Percentiles rank a stretch among this genome's conserved stretches.
phyloP scores from a whole-genome alignment of 2,113 vertebrate genomes.

The Geococcyx californianus region DNA sequence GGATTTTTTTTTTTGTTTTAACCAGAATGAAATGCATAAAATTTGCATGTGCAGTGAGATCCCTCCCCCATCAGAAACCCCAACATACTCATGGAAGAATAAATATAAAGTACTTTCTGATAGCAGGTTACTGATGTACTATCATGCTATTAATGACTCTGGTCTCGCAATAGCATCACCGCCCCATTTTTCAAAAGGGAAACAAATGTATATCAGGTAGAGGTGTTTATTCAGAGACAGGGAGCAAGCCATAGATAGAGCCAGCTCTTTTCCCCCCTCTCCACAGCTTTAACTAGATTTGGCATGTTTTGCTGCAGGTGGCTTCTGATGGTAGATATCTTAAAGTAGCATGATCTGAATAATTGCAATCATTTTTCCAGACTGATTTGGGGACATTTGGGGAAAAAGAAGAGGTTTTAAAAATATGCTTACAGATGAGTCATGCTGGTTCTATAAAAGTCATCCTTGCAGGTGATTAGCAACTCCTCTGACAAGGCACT shows the following conservation, averaged over 20 bases:
- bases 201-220: neutral
- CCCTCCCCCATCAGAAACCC: neutral
- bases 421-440: slow-evolving; percentile 59
- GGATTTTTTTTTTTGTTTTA: no score
- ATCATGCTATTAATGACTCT: neutral
- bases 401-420: slow-evolving; percentile 58
- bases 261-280: neutral
- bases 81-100: neutral
- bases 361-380: slow-evolving; percentile 60
- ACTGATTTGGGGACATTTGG: slow-evolving; percentile 39
- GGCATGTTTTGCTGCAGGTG: slow-evolving; percentile 31
- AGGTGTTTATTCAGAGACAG: neutral
- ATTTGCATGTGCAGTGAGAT: neutral
- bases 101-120: neutral
- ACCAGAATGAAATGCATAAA: neutral
- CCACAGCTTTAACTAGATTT: neutral
- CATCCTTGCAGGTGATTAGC: slow-evolving; percentile 57
- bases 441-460: slow-evolving; percentile 58
- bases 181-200: neutral
- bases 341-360: slow-evolving; percentile 43
- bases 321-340: slow-evolving; percentile 1
- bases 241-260: neutral
- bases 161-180: neutral
- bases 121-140: neutral
- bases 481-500: slow-evolving; percentile 50